A percentile compares a stretch with the other conserved stretches of the same genome.
phyloP scores from a whole-genome alignment of 2,797 vertebrate species.

The Hozukius guyotensis region DNA sequence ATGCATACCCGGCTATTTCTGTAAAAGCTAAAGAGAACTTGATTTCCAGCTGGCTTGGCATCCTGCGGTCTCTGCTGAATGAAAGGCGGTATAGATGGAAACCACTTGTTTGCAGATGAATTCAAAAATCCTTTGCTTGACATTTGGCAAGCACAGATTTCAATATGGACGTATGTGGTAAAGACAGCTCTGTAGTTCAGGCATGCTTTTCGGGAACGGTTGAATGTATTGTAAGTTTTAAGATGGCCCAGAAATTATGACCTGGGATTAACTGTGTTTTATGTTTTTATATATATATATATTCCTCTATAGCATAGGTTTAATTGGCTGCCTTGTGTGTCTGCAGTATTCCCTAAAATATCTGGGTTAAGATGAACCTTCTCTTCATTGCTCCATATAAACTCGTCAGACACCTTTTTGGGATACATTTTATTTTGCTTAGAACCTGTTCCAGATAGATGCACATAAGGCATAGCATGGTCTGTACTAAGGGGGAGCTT shows the following conservation, averaged over 20 bases:
- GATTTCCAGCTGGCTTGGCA: background rate
- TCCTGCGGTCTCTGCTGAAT: background rate
- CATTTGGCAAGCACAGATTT: slow-evolving; percentile 2
- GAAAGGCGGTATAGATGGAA: background rate
- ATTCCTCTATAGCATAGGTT: background rate
- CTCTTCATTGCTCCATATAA: background rate
- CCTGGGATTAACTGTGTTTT: background rate
- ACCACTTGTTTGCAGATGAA: background rate
- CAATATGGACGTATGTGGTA: background rate
- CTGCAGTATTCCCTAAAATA: background rate
- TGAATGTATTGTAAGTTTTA: background rate
- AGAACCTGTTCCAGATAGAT: background rate
- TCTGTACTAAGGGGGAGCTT: background rate
- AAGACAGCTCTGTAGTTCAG: background rate
- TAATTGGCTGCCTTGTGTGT: background rate
- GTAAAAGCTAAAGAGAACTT: background rate
- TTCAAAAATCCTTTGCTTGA: slow-evolving; percentile 13
- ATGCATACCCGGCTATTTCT: background rate
- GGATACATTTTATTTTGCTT: background rate
- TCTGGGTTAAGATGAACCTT: background rate
- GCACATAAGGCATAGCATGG: background rate
- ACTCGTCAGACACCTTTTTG: background rate
- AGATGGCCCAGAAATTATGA: background rate
- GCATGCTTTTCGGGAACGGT: background rate
- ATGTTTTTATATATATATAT: background rate